Conservation (phyloP, 2,888 invertebrate genomes). For the Palloptera scutellata region DNA sequence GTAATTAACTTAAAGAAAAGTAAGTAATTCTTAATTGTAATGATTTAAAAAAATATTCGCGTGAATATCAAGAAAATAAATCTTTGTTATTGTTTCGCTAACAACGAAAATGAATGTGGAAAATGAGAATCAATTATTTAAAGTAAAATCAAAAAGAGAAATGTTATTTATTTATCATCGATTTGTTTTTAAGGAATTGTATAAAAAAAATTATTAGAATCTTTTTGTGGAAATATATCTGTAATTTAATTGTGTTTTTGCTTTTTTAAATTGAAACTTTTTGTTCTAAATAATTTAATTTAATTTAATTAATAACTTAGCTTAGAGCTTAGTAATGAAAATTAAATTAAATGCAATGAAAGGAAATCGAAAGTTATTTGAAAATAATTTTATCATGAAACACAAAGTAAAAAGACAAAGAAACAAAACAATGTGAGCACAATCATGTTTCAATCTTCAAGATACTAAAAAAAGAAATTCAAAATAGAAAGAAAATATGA, state of each 20-base stretch:
- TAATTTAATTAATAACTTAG: neutral
- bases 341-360: neutral
- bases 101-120: constrained; percentile 26
- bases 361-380: neutral
- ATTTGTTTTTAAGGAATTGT: neutral
- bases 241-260: constrained; percentile 11
- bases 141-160: constrained; percentile 14
- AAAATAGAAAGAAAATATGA: constrained; percentile 29
- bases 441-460: constrained; percentile 55
- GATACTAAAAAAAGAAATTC: constrained; percentile 18
- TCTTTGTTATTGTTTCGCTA: constrained; percentile 30
- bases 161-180: constrained; percentile 6
- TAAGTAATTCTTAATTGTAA: too few relatives aligned
- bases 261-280: neutral
- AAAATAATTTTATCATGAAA: neutral
- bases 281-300: neutral
- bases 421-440: constrained; percentile 58
- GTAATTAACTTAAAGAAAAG: constrained; percentile 29
- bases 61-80: constrained; percentile 28
- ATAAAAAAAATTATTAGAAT: constrained; percentile 6
- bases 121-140: neutral
- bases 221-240: constrained; percentile 11
- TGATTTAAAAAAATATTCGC: constrained; percentile 33
- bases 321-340: constrained; percentile 1
- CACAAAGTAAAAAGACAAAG: constrained; percentile 1